These are phyloP conservation scores for Neodiprion fabricii DNA, from an alignment of 1,140 invertebrate genomes.

Conservation along the genomic window DNA sequence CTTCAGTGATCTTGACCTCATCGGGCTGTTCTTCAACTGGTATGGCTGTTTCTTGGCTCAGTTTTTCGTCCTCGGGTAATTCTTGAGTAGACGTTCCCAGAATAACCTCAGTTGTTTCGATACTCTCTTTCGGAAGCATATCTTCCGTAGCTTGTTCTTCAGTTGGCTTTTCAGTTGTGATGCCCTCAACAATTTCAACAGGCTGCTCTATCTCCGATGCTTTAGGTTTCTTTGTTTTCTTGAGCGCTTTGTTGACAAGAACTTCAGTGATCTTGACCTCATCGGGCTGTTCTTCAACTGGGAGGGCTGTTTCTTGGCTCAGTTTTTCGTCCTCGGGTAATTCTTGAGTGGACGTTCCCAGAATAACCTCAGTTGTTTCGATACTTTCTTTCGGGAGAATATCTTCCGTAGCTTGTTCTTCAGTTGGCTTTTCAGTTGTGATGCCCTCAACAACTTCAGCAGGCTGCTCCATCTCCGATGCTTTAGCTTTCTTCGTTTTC, in stretches of 20 bases:
- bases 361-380: constrained; percentile 8
- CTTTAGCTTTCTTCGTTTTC: constrained; percentile 26
- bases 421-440: constrained; percentile 30
- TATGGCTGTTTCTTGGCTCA: constrained; percentile 15
- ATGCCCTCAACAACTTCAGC: constrained; percentile 20
- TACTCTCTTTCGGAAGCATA: constrained; percentile 14
- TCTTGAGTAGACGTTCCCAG: constrained; percentile 39
- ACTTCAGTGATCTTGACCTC: constrained; percentile 29
- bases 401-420: constrained; percentile 11
- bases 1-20: constrained; percentile 25
- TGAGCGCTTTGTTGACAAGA: constrained; percentile 19
- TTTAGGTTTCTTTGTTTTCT: constrained; percentile 23
- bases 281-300: constrained; percentile 32
- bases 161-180: constrained; percentile 17
- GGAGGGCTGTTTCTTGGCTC: neutral
- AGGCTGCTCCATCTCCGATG: constrained; percentile 19
- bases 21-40: constrained; percentile 16
- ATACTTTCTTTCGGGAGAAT: constrained; percentile 16
- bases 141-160: constrained; percentile 20
- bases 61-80: constrained; percentile 15
- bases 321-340: neutral
- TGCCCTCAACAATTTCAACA: constrained; percentile 21
- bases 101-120: constrained; percentile 29
- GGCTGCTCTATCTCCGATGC: constrained; percentile 18
- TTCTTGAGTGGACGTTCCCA: neutral